Percentiles rank a stretch among this genome's conserved stretches.
Evolutionary conservation across 1,140 invertebrate species (phyloP).

Genomic region (Drosophila dunni): DNA sequence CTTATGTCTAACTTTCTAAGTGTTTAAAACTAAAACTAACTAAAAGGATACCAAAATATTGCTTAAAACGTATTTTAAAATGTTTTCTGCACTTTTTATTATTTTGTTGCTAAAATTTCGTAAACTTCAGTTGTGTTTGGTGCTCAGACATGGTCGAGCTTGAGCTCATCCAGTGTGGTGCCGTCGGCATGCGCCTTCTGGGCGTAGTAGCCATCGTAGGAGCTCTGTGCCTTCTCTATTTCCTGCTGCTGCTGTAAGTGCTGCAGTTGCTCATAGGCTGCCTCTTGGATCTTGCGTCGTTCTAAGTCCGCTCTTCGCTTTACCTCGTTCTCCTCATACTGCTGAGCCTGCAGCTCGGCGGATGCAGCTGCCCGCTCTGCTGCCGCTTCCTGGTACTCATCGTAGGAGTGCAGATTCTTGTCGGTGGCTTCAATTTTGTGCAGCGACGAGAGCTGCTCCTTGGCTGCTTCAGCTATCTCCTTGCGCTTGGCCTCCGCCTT

Average conservation of each 20-base stretch:
- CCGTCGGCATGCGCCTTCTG: slow-evolving; percentile 66
- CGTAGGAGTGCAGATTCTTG: slow-evolving; percentile 67
- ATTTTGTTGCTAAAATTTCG: slow-evolving; percentile 33
- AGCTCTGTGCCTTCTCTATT: slow-evolving; percentile 69
- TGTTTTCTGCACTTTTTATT: not conserved
- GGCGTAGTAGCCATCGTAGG: slow-evolving; percentile 73
- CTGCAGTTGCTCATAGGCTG: slow-evolving; percentile 72
- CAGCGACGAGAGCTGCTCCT: slow-evolving; percentile 69
- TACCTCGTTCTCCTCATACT: slow-evolving; percentile 69
- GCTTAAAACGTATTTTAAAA: slow-evolving; percentile 10
- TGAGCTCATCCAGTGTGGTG: slow-evolving; percentile 53
- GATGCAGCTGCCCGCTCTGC: slow-evolving; percentile 69
- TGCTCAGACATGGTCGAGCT: slow-evolving; percentile 66
- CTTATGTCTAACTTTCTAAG: slow-evolving; percentile 34
- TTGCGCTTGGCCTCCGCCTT: slow-evolving; percentile 70
- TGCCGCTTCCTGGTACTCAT: slow-evolving; percentile 72
- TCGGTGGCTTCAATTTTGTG: slow-evolving; percentile 66
- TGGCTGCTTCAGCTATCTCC: slow-evolving; percentile 75
- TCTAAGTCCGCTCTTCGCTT: slow-evolving; percentile 68
- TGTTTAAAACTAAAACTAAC: slow-evolving; percentile 8
- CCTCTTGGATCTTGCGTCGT: slow-evolving; percentile 69
- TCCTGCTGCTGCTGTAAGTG: slow-evolving; percentile 69
- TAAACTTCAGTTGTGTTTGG: slow-evolving; percentile 11
- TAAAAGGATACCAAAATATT: slow-evolving; percentile 51
- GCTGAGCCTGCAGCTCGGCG: slow-evolving; percentile 73